phyloP scores from a whole-genome alignment of 92 coral and sea anemone species.

The Phymanthus crucifer region DNA sequence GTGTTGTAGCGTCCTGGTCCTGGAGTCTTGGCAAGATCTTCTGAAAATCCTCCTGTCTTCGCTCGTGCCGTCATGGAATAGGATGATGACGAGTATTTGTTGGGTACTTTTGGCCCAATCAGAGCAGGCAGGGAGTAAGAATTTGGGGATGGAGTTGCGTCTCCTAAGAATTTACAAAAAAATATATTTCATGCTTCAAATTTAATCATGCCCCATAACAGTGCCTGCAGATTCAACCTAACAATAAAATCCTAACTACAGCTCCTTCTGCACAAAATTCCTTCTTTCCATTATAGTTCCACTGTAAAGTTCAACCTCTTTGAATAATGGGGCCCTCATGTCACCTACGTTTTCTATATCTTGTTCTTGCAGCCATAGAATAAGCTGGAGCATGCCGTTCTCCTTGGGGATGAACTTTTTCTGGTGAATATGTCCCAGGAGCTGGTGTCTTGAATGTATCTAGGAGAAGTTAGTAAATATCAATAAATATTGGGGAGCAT shows the following conservation, averaged over 20 bases:
- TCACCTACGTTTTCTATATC: conserved; percentile 94
- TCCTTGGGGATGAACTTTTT: conserved; percentile 99
- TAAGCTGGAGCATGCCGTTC: conserved; percentile 91
- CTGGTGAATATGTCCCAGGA: conserved; percentile 97
- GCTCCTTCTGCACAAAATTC: no score
- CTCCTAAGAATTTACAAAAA: conserved; percentile 47
- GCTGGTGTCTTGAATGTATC: conserved; percentile 98
- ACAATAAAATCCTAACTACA: no score
- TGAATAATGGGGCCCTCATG: no score
- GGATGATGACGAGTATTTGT: conserved; percentile 83
- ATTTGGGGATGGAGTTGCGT: conserved; percentile 90
- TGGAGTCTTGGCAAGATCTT: conserved; percentile 95
- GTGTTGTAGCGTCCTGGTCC: conserved; percentile 91
- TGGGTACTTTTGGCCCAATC: conserved; percentile 81
- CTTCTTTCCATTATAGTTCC: no score
- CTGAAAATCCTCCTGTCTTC: conserved; percentile 93
- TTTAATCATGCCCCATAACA: not conserved
- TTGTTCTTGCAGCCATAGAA: conserved; percentile 88
- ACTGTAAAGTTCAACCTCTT: no score
- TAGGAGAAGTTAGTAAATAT: conserved; percentile 12
- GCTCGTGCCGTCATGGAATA: conserved; percentile 95
- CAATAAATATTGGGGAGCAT: no score
- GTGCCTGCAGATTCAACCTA: no score
- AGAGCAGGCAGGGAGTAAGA: conserved; percentile 78
- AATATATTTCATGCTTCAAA: not conserved